Evolutionary conservation across 2,113 vertebrate genomes (phyloP).

Genomic region (Lasiurus borealis): DNA sequence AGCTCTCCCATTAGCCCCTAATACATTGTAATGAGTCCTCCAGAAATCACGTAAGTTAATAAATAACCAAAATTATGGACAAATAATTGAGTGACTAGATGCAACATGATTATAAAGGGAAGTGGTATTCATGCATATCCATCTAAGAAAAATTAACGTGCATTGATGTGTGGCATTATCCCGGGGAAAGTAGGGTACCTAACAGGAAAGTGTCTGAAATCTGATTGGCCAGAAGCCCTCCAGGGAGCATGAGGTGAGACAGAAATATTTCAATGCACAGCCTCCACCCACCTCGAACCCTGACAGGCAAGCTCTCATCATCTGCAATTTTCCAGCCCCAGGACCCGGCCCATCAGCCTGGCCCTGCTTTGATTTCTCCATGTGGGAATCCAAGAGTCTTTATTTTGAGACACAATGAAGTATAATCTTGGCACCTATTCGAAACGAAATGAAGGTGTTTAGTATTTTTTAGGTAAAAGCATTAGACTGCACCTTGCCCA

Average conservation of each 20-base stretch:
- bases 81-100: neutral
- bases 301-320: slow-evolving; percentile 6
- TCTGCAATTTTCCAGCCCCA: slow-evolving; percentile 53
- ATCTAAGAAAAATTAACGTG: neutral
- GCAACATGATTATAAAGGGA: neutral
- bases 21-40: neutral
- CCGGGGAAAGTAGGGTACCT: neutral
- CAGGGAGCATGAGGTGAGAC: neutral
- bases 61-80: neutral
- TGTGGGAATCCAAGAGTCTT: neutral
- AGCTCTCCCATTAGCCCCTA: neutral
- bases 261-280: neutral
- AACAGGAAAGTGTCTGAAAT: neutral
- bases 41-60: neutral
- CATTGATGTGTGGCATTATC: neutral
- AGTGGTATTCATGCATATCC: neutral
- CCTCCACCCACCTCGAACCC: neutral
- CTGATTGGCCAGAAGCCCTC: neutral
- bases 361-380: neutral
- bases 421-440: slow-evolving; percentile 55
- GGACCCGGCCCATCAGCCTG: neutral
- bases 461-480: slow-evolving; percentile 41
- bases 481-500: neutral
- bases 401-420: slow-evolving; percentile 70
- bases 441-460: slow-evolving; percentile 67